Conservation (phyloP, 1,140 invertebrate genomes). For the Pectinophora gossypiella region DNA sequence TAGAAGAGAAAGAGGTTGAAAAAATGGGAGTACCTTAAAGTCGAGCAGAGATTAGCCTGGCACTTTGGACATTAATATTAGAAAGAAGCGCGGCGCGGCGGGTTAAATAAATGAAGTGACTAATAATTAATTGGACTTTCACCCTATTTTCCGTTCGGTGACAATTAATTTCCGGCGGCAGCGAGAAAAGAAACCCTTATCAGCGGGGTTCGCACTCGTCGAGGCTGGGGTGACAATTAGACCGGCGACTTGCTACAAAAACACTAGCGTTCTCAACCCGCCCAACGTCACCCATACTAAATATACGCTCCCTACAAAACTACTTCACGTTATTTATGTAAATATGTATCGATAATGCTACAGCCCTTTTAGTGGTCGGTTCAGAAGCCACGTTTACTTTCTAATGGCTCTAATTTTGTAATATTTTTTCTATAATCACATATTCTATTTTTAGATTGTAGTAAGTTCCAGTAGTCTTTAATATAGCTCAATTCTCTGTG, state of each 20-base stretch:
- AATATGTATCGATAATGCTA: background rate
- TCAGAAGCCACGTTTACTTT: background rate
- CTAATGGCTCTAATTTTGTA: too few species aligned
- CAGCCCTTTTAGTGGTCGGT: background rate
- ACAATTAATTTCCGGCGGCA: constrained; percentile 70
- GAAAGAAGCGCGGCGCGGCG: constrained; percentile 48
- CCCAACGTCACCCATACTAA: constrained; percentile 12
- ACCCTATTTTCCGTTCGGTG: constrained; percentile 73
- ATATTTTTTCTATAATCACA: too few species aligned
- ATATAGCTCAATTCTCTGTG: too few species aligned
- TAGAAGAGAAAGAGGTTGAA: constrained; percentile 4
- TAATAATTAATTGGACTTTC: constrained; percentile 75
- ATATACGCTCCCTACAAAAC: background rate
- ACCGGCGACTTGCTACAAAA: constrained; percentile 27
- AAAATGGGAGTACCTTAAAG: constrained; percentile 23
- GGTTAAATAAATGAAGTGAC: constrained; percentile 74
- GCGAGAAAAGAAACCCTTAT: constrained; percentile 70
- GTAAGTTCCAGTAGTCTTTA: too few species aligned
- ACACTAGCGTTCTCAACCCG: too few species aligned
- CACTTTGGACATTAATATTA: constrained; percentile 61
- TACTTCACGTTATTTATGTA: background rate
- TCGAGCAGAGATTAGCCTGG: constrained; percentile 34
- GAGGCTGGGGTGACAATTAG: constrained; percentile 49
- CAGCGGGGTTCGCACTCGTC: constrained; percentile 54
- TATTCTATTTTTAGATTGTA: too few species aligned